Evolutionary conservation across 2,797 vertebrate genomes (phyloP).

Genomic region (Sebastes matsubarae): DNA sequence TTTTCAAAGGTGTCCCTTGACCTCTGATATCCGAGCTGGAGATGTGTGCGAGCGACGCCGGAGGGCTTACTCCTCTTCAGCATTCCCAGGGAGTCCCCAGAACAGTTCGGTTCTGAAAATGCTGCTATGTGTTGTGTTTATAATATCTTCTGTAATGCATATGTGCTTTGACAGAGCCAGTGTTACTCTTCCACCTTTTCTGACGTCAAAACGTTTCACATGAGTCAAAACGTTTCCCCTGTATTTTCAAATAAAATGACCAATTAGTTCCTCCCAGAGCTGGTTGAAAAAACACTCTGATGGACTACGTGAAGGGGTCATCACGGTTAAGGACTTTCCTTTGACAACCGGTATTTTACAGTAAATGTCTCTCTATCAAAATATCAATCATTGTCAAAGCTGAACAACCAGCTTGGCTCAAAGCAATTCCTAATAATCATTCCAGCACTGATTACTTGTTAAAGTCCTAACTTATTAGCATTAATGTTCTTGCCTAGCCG

Average conservation of each 20-base stretch:
- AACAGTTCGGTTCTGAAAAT: too few relatives aligned
- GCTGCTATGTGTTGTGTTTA: neutral
- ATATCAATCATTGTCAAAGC: neutral
- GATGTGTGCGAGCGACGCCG: too few relatives aligned
- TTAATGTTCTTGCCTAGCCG: neutral
- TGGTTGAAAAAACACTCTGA: neutral
- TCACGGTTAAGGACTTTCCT: neutral
- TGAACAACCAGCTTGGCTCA: neutral
- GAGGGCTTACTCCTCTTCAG: too few relatives aligned
- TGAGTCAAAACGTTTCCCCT: too few relatives aligned
- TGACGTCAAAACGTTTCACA: neutral
- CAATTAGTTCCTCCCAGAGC: neutral
- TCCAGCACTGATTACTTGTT: neutral
- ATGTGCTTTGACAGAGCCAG: neutral
- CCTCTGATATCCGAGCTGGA: too few relatives aligned
- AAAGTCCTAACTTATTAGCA: neutral
- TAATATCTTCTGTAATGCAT: neutral
- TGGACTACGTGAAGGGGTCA: neutral
- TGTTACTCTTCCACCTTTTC: neutral
- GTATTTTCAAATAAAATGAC: neutral
- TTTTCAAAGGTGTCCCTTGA: too few relatives aligned
- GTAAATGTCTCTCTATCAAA: neutral
- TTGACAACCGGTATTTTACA: neutral
- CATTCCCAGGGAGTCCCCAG: too few relatives aligned
- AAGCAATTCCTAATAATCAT: neutral